Evolutionary conservation across 2,888 invertebrate species (phyloP).

Genomic region (Sphaerophoria rueppellii): DNA sequence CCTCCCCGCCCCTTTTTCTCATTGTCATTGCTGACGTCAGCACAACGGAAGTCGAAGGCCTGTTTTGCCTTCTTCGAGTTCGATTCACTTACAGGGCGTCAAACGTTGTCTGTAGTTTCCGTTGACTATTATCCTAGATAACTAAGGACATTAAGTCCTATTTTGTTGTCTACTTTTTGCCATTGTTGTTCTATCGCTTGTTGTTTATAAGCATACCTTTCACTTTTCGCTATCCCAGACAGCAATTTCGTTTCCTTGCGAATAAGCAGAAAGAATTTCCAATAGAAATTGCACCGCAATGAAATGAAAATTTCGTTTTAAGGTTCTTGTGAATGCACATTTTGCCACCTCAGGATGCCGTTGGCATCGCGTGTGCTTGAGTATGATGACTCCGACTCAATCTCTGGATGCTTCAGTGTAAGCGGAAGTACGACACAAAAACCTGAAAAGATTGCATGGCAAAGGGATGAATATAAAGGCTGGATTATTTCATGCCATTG

Average conservation of each 20-base stretch:
- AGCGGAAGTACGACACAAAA: neutral
- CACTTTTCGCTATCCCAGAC: slow-evolving; percentile 4
- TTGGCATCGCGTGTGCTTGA: neutral
- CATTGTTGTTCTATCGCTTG: slow-evolving; percentile 21
- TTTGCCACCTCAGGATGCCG: slow-evolving; percentile 7
- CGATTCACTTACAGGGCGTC: slow-evolving; percentile 8
- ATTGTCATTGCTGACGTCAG: neutral
- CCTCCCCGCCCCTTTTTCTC: neutral
- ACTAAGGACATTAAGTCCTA: slow-evolving; percentile 54
- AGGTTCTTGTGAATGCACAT: slow-evolving; percentile 23
- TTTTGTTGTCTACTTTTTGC: slow-evolving; percentile 25
- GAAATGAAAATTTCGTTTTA: slow-evolving; percentile 8
- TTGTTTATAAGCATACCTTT: slow-evolving; percentile 30
- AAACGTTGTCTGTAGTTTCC: slow-evolving; percentile 45
- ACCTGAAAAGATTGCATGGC: neutral
- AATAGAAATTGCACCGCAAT: slow-evolving; percentile 6
- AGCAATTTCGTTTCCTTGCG: slow-evolving; percentile 15
- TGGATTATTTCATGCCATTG: slow-evolving; percentile 46
- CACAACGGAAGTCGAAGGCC: neutral
- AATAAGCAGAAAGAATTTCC: slow-evolving; percentile 41
- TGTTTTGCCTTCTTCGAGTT: neutral
- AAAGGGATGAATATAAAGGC: slow-evolving; percentile 1
- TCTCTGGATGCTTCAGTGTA: slow-evolving; percentile 24
- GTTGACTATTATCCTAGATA: slow-evolving; percentile 56
- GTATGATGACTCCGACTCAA: neutral